phyloP scores from a whole-genome alignment of 2,888 invertebrate genomes.

The Drosophila longiperda region DNA sequence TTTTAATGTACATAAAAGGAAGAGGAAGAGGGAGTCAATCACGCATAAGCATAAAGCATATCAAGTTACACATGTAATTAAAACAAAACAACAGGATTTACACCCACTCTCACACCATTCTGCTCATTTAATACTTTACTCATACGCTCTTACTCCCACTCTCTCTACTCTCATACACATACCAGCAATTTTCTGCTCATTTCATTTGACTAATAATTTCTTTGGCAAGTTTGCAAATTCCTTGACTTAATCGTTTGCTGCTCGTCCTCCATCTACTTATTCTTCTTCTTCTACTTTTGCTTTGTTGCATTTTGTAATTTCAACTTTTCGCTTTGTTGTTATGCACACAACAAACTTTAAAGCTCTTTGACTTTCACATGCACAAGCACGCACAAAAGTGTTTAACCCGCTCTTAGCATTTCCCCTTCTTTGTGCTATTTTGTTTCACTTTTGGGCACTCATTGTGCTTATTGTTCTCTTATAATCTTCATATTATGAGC shows the following conservation, averaged over 20 bases:
- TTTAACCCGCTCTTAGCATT: conserved; percentile 60
- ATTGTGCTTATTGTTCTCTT: conserved; percentile 23
- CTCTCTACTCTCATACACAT: neutral
- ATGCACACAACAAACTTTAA: conserved; percentile 45
- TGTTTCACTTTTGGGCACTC: conserved; percentile 43
- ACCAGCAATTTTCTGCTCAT: conserved; percentile 37
- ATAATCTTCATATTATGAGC: conserved; percentile 22
- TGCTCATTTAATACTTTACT: conserved; percentile 31
- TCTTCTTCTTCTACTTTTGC: neutral
- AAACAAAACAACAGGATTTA: conserved; percentile 24
- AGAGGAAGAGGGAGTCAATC: conserved; percentile 19
- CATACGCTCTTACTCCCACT: neutral
- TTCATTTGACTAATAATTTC: conserved; percentile 50
- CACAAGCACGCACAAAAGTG: neutral
- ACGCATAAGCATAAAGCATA: conserved; percentile 30
- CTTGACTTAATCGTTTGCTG: conserved; percentile 37
- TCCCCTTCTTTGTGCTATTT: conserved; percentile 58
- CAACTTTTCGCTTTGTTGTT: conserved; percentile 55
- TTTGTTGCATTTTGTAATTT: conserved; percentile 77
- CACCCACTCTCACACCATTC: neutral
- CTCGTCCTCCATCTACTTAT: neutral
- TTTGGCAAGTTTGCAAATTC: conserved; percentile 62
- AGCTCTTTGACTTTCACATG: conserved; percentile 3
- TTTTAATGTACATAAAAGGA: conserved; percentile 27
- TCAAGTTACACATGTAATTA: conserved; percentile 49